Conservation (phyloP, 2,113 vertebrate genomes). For the Corvus hawaiiensis region DNA sequence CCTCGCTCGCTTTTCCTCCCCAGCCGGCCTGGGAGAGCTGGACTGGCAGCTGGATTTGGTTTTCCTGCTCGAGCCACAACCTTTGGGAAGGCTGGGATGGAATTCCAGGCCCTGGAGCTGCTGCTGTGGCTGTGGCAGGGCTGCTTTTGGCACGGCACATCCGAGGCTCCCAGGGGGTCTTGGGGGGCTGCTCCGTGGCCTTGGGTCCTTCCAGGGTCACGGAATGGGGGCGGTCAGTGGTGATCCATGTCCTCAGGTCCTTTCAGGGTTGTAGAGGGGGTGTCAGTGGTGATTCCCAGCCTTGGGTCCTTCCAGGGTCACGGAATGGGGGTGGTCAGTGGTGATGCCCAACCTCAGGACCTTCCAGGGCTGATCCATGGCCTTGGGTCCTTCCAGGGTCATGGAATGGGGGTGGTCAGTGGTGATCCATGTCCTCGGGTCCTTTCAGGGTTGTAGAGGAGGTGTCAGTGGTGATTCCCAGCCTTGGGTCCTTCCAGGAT, state of each 20-base stretch:
- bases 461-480: background rate
- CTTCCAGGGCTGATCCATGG: background rate
- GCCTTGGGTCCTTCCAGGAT: too few relatives aligned
- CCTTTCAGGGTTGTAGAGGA: fast-evolving
- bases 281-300: background rate
- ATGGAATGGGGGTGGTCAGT: background rate
- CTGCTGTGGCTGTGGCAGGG: background rate
- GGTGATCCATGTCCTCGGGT: background rate
- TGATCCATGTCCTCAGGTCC: background rate
- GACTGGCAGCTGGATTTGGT: background rate
- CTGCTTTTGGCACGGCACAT: background rate
- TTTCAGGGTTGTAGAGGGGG: fast-evolving
- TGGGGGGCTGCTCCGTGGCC: background rate
- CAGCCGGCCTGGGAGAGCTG: background rate
- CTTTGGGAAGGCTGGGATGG: background rate
- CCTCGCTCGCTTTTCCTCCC: constrained; percentile 16
- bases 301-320: background rate
- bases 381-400: background rate
- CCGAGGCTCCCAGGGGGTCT: background rate
- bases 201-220: background rate
- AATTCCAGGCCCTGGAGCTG: background rate
- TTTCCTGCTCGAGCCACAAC: background rate
- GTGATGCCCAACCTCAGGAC: fast-evolving
- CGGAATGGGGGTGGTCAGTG: too few relatives aligned
- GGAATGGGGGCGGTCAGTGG: background rate